Base-by-base conservation (phyloP, 2,113 vertebrate genomes). In the Zootoca vivipara region DNA sequence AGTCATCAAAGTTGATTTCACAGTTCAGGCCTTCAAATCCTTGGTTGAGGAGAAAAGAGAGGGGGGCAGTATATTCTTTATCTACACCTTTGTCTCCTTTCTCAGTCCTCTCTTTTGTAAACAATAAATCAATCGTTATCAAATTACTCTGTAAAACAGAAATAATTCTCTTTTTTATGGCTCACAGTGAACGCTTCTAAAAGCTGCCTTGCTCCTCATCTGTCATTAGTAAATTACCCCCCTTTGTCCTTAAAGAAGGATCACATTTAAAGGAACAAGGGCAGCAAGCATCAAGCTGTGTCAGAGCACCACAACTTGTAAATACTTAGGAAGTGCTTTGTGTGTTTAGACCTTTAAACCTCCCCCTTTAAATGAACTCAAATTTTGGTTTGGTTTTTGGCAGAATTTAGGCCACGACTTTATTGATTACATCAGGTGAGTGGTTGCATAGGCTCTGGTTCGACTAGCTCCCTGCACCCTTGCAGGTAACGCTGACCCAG, bases 1-100 rank as follows among this genome's bases (percentile, higher is more conserved):
- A 97, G 92, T 97, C 97, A 96, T 97, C 94, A 96, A 96, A 90
- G 93, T 94, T 95, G 92, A 96, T 96, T 96, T 98, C 96, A 97
- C 95, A 97, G 92, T 95, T 96, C 90, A 95, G 82, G 72, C 96
- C 96, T 89, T 91, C 92, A 93, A 96, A 97, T 89, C 95, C 95
- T 97, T 92, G 70, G 81, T 88, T 85, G 75, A 58, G 78, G 93
- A 89, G 81, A 85, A 85, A 80, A 89, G n/a, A 8, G 12, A 85
- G 8, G 62, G 79, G 40, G 72, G 56, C 3, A 40, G 69, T 90
- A 46, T 58, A 94, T 89, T 91, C 89, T 81, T 90, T 73, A 89
- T 74, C 26, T 89, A 2, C 74, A 82, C 46, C 22, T 85, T 16
- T 83, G 35, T 2, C 30, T 92, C 91, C 12, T 85, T 88, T 83